Conservation (phyloP, 2,797 vertebrate genomes). For the Heterohyrax brucei region DNA sequence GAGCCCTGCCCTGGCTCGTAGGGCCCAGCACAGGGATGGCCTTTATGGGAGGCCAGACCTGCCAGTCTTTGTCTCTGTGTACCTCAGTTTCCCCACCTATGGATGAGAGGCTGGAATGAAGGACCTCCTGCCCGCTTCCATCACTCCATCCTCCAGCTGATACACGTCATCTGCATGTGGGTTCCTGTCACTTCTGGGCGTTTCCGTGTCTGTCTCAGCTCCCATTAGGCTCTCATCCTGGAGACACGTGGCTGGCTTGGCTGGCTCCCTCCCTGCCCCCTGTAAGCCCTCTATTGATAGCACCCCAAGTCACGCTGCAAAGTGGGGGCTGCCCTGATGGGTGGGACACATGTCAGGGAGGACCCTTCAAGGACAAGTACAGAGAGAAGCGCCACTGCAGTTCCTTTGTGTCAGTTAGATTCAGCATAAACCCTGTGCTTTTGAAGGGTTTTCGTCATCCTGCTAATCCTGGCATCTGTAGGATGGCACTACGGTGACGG, state of each 20-base stretch:
- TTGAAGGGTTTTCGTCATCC: no score
- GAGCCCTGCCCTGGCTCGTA: neutral
- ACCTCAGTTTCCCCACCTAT: neutral
- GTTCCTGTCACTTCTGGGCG: rapidly evolving
- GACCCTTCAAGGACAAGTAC: neutral
- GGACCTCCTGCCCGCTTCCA: neutral
- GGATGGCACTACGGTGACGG: neutral
- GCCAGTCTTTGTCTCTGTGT: neutral
- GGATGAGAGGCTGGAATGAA: neutral
- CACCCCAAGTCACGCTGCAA: rapidly evolving
- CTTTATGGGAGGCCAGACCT: no score
- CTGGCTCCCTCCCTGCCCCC: neutral
- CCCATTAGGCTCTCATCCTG: neutral
- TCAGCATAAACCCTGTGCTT: neutral
- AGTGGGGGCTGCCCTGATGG: neutral
- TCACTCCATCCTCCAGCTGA: neutral
- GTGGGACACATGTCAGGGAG: neutral
- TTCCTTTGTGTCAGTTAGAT: neutral
- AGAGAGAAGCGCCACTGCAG: neutral
- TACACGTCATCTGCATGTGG: neutral
- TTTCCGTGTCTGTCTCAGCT: neutral
- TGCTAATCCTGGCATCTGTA: neutral
- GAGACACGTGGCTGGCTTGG: neutral
- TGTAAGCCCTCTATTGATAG: neutral
- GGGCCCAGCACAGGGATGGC: neutral